Evolutionary conservation across 1,140 invertebrate genomes (phyloP).

Genomic region (Heterodera schachtii): DNA sequence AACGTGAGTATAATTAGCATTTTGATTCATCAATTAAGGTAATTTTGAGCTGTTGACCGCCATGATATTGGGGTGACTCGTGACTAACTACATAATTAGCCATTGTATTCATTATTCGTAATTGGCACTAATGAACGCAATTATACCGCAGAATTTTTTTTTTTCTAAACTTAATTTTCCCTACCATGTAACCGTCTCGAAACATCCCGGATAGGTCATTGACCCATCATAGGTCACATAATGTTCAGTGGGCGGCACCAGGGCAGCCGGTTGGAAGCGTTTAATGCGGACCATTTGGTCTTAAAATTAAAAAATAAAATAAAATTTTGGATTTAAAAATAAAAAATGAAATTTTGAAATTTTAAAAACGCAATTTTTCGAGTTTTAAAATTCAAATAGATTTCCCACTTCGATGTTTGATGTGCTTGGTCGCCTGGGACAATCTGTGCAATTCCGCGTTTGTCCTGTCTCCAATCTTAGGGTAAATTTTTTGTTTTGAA

Average conservation of each 20-base stretch:
- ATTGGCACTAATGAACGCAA: no score
- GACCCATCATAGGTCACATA: conserved; percentile 98
- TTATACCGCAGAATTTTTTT: no score
- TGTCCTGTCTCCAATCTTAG: conserved; percentile 56
- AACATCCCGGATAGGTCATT: conserved; percentile 80
- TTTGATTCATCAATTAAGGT: no score
- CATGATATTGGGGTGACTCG: no score
- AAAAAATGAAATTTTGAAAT: conserved; percentile 4
- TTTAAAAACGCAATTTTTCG: neutral
- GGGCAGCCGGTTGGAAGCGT: conserved; percentile 69
- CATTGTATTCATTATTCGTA: no score
- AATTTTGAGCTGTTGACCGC: no score
- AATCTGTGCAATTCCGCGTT: conserved; percentile 56
- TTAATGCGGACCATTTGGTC: conserved; percentile 49
- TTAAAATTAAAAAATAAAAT: conserved; percentile 29
- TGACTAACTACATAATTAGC: no score
- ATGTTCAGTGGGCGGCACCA: conserved; percentile 83
- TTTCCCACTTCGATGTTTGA: conserved; percentile 61
- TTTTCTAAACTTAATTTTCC: neutral
- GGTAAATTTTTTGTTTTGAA: neutral
- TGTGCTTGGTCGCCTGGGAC: conserved; percentile 58
- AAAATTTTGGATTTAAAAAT: conserved; percentile 26
- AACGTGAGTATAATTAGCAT: no score
- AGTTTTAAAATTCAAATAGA: neutral
- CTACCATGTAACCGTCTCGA: conserved; percentile 76